phyloP scores from a whole-genome alignment of 2,888 invertebrate genomes.

The Encarsia formosa region DNA sequence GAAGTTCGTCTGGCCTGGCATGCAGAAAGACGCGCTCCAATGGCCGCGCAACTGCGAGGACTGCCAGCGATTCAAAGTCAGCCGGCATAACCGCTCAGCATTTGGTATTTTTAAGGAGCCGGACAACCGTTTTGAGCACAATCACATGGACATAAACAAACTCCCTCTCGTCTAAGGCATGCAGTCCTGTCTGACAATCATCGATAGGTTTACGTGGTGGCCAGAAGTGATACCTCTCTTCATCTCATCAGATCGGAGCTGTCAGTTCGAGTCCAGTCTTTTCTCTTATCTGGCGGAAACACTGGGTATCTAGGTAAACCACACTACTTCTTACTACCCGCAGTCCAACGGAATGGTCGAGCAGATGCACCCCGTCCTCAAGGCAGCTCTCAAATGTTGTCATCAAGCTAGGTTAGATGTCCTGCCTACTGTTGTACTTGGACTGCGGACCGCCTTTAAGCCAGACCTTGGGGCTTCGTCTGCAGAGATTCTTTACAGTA shows the following conservation, averaged over 20 bases:
- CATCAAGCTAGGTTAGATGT: constrained; percentile 5
- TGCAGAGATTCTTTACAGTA: constrained; percentile 16
- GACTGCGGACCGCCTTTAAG: constrained; percentile 15
- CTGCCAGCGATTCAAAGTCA: constrained; percentile 16
- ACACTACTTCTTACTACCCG: constrained; percentile 9
- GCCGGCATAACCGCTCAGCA: neutral
- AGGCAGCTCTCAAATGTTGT: too few relatives aligned
- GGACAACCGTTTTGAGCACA: constrained; percentile 35
- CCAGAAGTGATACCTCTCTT: neutral
- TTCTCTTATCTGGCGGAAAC: too few relatives aligned
- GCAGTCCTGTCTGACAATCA: too few relatives aligned
- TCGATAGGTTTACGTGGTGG: too few relatives aligned
- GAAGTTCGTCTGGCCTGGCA: too few relatives aligned
- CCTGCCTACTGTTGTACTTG: constrained; percentile 13
- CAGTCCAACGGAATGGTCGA: constrained; percentile 13
- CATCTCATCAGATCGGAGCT: neutral
- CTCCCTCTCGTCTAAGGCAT: too few relatives aligned
- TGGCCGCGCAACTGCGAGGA: constrained; percentile 4
- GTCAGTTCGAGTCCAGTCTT: too few relatives aligned
- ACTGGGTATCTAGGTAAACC: neutral
- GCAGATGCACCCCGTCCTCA: constrained; percentile 9
- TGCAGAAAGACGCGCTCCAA: neutral
- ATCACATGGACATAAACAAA: constrained; percentile 41
- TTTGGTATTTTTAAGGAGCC: constrained; percentile 20
- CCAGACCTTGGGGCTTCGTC: constrained; percentile 19